Conservation (phyloP, 2,113 vertebrate species). For the Eulemur macaco region DNA sequence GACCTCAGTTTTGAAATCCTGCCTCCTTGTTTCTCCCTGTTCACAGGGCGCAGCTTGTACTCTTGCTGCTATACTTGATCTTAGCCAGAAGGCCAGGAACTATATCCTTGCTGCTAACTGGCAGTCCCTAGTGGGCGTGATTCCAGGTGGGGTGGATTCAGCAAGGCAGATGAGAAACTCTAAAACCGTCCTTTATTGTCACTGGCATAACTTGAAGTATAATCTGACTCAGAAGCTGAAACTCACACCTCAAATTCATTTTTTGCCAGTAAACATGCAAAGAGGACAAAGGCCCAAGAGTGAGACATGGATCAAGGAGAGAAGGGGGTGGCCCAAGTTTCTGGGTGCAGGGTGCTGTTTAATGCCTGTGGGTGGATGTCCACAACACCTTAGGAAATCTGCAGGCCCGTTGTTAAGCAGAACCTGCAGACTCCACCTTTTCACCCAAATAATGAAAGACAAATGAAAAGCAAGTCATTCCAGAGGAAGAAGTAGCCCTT, state of each 20-base stretch:
- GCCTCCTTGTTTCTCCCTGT: neutral
- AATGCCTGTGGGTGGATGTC: neutral
- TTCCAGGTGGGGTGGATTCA: neutral
- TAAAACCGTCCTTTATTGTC: neutral
- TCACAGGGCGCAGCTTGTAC: neutral
- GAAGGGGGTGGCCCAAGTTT: neutral
- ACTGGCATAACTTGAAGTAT: neutral
- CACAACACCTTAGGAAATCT: accelerated
- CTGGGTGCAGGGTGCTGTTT: no score
- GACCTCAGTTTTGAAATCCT: neutral
- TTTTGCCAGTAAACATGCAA: neutral
- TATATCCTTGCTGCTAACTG: neutral
- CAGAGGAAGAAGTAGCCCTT: neutral
- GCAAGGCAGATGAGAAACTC: neutral
- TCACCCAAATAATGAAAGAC: neutral
- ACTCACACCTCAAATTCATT: neutral
- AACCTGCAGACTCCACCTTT: neutral
- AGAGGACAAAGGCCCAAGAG: neutral
- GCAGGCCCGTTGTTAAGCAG: neutral
- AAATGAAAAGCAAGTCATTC: neutral
- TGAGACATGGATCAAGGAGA: neutral
- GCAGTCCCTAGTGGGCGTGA: neutral
- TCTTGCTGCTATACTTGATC: neutral
- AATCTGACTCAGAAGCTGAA: neutral
- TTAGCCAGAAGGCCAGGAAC: no score